phyloP scores from a whole-genome alignment of 2,888 invertebrate species.

The Netelia fuscicornis region DNA sequence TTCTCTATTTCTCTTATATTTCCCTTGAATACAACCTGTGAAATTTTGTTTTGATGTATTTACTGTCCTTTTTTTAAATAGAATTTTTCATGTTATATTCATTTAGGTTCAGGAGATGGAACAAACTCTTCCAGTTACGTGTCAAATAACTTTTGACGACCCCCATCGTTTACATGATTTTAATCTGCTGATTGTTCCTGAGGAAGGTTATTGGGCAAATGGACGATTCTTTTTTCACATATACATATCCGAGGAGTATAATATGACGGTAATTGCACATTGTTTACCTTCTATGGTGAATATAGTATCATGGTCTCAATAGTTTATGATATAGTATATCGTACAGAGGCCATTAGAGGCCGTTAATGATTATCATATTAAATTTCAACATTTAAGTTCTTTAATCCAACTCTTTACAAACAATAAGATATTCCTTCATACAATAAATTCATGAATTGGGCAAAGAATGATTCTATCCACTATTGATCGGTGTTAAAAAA shows the following conservation, averaged over 20 bases:
- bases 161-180: constrained; percentile 94
- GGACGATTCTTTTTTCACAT: constrained; percentile 95
- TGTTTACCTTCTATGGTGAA: background rate
- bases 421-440: too few species aligned
- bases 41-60: constrained; percentile 13
- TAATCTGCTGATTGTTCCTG: constrained; percentile 91
- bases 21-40: background rate
- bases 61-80: background rate
- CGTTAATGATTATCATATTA: too few species aligned
- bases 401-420: too few species aligned
- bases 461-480: too few species aligned
- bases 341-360: too few species aligned
- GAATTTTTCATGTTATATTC: background rate
- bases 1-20: background rate
- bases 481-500: background rate
- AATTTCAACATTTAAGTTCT: too few species aligned
- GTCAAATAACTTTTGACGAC: constrained; percentile 92
- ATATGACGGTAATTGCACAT: constrained; percentile 93
- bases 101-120: constrained; percentile 92
- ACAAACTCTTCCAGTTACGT: constrained; percentile 92
- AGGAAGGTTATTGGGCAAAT: constrained; percentile 95
- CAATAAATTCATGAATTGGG: too few species aligned
- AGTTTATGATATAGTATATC: background rate
- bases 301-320: background rate
- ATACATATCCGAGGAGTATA: constrained; percentile 96